Conservation (phyloP, 2,113 vertebrate species). For the Danio rerio region DNA sequence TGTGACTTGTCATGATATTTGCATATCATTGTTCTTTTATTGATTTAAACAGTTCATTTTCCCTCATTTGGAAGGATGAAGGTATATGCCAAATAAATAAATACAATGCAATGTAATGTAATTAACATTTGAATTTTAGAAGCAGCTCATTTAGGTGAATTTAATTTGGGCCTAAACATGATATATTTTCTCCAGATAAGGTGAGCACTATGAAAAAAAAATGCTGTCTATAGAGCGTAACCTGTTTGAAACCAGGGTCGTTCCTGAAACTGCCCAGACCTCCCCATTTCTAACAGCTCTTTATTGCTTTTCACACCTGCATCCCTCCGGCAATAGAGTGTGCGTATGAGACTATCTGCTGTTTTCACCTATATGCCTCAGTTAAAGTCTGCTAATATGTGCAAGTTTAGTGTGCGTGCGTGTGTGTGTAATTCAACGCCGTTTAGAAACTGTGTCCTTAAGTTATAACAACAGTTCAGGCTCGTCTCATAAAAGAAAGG, state of each 20-base stretch:
- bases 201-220: neutral
- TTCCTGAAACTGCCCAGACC: slow-evolving; percentile 2
- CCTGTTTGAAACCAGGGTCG: slow-evolving; percentile 13
- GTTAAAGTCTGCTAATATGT: slow-evolving; percentile 22
- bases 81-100: too few species aligned
- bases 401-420: neutral
- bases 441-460: slow-evolving; percentile 16
- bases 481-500: slow-evolving; percentile 39
- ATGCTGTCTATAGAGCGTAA: neutral
- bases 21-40: too few species aligned
- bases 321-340: slow-evolving; percentile 24
- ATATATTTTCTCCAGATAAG: neutral
- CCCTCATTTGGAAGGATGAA: too few species aligned
- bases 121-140: too few species aligned
- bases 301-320: slow-evolving; percentile 54
- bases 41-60: too few species aligned
- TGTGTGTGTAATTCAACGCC: slow-evolving; percentile 18
- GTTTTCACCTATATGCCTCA: slow-evolving; percentile 1
- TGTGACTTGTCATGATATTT: too few species aligned
- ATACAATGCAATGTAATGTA: too few species aligned
- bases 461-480: slow-evolving; percentile 50
- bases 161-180: neutral
- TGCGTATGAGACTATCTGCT: slow-evolving; percentile 30
- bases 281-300: slow-evolving; percentile 30
- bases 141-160: too few species aligned